A percentile compares a stretch with the other conserved stretches of the same genome.
These are phyloP conservation scores for Colinus virginianus DNA, from an alignment of 2,113 vertebrate genomes.

Conservation along the genomic window DNA sequence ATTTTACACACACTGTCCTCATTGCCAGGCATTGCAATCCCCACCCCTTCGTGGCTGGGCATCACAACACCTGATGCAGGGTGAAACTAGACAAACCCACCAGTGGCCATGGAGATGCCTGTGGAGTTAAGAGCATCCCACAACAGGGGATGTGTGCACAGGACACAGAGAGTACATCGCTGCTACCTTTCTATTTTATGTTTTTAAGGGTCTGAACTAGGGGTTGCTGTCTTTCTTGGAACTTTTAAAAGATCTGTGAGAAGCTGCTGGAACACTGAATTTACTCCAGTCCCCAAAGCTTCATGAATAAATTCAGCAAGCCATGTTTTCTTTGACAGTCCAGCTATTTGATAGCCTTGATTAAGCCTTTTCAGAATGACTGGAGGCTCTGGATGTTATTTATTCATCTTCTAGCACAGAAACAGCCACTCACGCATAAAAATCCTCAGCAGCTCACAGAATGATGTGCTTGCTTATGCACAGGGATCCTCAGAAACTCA, in stretches of 20 bases:
- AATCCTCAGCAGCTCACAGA: slow-evolving; percentile 25
- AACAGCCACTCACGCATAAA: slow-evolving; percentile 37
- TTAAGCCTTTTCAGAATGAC: slow-evolving; percentile 61
- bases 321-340: not conserved
- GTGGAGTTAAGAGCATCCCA: not conserved
- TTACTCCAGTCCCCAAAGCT: not conserved
- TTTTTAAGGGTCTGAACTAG: slow-evolving; percentile 9
- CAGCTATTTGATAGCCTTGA: slow-evolving; percentile 60
- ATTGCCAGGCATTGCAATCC: not conserved
- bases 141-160: not conserved
- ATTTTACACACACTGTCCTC: not conserved
- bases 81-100: not conserved
- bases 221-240: not conserved
- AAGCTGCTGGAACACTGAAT: not conserved
- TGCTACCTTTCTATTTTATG: not conserved
- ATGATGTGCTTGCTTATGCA: slow-evolving; percentile 23
- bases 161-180: not conserved
- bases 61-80: accelerated
- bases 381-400: slow-evolving; percentile 45
- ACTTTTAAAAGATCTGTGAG: not conserved
- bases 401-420: slow-evolving; percentile 28
- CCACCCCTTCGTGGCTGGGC: accelerated
- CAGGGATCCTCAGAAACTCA: slow-evolving; percentile 6
- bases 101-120: accelerated
- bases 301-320: slow-evolving; percentile 36